Percentiles rank a stretch among this genome's conserved stretches.
phyloP scores from a whole-genome alignment of 2,888 invertebrate genomes.

The Podabrus alpinus region DNA sequence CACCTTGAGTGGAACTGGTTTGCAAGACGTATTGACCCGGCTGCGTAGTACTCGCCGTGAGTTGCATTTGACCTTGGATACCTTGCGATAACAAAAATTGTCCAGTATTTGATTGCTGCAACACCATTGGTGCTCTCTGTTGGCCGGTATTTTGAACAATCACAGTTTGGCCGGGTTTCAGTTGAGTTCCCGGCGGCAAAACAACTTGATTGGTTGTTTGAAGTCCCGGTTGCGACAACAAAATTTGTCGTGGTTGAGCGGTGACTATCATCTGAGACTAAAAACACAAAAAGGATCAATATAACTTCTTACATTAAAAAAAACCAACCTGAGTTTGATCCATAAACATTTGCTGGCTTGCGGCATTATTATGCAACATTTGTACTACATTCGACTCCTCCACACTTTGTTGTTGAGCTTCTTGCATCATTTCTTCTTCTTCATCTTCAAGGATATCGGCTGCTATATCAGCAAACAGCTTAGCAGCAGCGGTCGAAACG shows the following conservation, averaged over 20 bases:
- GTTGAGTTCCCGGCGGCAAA: constrained; percentile 45
- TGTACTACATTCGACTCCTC: constrained; percentile 36
- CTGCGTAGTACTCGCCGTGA: constrained; percentile 53
- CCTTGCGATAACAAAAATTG: constrained; percentile 52
- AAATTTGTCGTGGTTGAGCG: constrained; percentile 59
- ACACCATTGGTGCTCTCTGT: constrained; percentile 47
- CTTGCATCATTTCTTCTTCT: constrained; percentile 60
- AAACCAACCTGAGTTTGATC: constrained; percentile 50
- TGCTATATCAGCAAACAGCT: constrained; percentile 82
- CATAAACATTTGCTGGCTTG: constrained; percentile 47
- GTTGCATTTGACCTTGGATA: constrained; percentile 54
- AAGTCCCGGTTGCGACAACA: constrained; percentile 54
- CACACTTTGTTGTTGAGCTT: constrained; percentile 43
- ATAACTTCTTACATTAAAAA: background rate
- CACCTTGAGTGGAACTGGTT: constrained; percentile 60
- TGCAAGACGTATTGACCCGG: constrained; percentile 59
- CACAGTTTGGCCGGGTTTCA: constrained; percentile 52
- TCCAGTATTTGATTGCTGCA: constrained; percentile 49
- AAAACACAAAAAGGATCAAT: background rate
- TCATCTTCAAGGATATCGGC: constrained; percentile 85
- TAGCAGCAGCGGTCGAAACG: constrained; percentile 82
- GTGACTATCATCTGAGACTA: constrained; percentile 47
- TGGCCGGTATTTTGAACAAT: constrained; percentile 52
- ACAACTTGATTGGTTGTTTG: constrained; percentile 43
- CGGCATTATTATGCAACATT: constrained; percentile 28